Base-by-base conservation (phyloP, 1,140 invertebrate species). In the Orius laevigatus region DNA sequence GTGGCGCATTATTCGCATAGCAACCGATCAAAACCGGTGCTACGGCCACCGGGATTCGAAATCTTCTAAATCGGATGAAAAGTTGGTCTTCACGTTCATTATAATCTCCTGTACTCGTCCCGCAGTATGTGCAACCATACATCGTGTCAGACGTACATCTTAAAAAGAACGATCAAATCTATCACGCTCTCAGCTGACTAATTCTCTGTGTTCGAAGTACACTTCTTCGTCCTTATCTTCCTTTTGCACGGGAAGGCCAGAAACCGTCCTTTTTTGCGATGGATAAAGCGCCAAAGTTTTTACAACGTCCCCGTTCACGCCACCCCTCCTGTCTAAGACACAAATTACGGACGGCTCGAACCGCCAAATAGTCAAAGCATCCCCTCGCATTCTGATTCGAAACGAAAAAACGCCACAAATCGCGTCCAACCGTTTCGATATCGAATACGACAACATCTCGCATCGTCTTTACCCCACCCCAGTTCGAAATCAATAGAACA, bases 381-480 rank as follows among this genome's bases (percentile, higher is more conserved):
- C 70, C 0, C 80, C 84, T 2, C n/a, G 75, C 73, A 11, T 73
- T 78, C 33, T 75, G 75, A 20, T 71, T 70, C 10, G 75, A n/a
- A n/a, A 69, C 0, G 76, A 81, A 1, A 69, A 64, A 0, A 53
- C 62, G 55, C 80, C 80, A 52, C 79, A 83, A 5, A 81, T 68
- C 10, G 77, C 70, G 49, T 70, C 71, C 53, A 68, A 71, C n/a
- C 2, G 67, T 69, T 25, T 66, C 57, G 44, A 84, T 72, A 58
- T 86, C 75, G 70, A 75, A 87, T 5, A 86, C 70, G 20, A 85
- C 72, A 19, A 87, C 75, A 56, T 77, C n/a, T 78, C 16, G 85
- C 82, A 64, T 90, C 89, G 63, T 95, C 90, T 53, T 76, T 73
- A 1, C 90, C 90, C n/a, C n/a, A n/a, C 11, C 90, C 90, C 31